phyloP scores from a whole-genome alignment of 2,113 vertebrate species.

The Lepus americanus region DNA sequence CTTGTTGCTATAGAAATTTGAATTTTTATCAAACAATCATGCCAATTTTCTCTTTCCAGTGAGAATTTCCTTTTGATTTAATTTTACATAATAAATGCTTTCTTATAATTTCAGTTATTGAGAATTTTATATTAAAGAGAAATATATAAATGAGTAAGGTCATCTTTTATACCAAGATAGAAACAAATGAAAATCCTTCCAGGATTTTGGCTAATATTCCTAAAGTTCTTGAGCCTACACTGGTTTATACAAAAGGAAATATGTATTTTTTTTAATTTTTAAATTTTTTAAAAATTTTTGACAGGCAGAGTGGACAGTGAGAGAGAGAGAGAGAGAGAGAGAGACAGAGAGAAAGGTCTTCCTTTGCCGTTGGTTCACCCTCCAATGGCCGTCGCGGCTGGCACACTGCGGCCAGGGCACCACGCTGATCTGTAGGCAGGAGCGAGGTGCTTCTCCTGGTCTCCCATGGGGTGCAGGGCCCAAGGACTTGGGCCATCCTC shows the following conservation, averaged over 20 bases:
- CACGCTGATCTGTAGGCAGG: too few species aligned
- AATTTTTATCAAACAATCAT: neutral
- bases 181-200: neutral
- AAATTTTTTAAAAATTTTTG: too few species aligned
- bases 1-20: neutral
- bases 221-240: neutral
- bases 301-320: too few species aligned
- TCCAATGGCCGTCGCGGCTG: too few species aligned
- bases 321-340: too few species aligned
- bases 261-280: neutral
- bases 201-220: neutral
- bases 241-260: neutral
- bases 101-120: neutral
- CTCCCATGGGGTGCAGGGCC: too few species aligned
- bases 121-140: slow-evolving; percentile 26
- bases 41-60: neutral
- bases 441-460: too few species aligned
- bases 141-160: neutral
- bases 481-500: too few species aligned
- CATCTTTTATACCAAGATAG: neutral
- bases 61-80: neutral
- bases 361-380: too few species aligned
- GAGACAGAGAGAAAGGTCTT: too few species aligned
- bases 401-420: too few species aligned
- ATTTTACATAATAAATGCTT: neutral